Evolutionary conservation across 1,140 invertebrate species (phyloP), one percentile per base, ranked within the genome.

Genomic region (Danaus melanippus): DNA sequence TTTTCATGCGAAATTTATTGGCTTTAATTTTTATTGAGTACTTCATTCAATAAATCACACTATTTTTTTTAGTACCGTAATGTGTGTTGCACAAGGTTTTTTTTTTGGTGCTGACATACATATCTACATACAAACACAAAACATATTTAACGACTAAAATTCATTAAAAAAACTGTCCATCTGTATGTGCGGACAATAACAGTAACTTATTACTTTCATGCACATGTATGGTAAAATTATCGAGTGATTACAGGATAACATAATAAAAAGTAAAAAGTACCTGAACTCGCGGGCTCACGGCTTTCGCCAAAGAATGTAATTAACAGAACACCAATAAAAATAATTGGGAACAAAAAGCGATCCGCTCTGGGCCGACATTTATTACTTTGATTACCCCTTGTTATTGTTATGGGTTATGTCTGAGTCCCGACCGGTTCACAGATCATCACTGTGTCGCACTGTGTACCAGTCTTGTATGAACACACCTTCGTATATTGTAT

Each of bases 321-420:
- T 79, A 78, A 76, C 71, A 58, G 72, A 80, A 71, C 74, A 76
- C 69, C 73, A 79, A 80, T 83, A 83, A 83, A 80, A 80, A 80
- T 83, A 80, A 83, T 80, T 79, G 77, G 68, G 56, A 65, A 74
- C 72, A 74, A 78, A 82, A 81, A 79, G 66, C 77, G 69, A 76
- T 74, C 73, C 69, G 75, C 64, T 70, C 64, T 58, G 66, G 60
- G 66, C 69, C 66, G 68, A 60, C 76, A 73, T 79, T 79, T 77
- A 76, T 81, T 74, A 79, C 71, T 76, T 74, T 78, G 74, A 83
- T 83, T 74, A 62, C 71, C 21, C 71, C 79, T 76, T 71, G 78
- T 80, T 83, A 83, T 78, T 79, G 75, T 78, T 76, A 73, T 71
- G 64, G 45, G 57, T 54, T 60, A 46, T 46, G 51, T 46, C 40